phyloP scores from a whole-genome alignment of 2,113 vertebrate species.

The Arizona elegans region DNA sequence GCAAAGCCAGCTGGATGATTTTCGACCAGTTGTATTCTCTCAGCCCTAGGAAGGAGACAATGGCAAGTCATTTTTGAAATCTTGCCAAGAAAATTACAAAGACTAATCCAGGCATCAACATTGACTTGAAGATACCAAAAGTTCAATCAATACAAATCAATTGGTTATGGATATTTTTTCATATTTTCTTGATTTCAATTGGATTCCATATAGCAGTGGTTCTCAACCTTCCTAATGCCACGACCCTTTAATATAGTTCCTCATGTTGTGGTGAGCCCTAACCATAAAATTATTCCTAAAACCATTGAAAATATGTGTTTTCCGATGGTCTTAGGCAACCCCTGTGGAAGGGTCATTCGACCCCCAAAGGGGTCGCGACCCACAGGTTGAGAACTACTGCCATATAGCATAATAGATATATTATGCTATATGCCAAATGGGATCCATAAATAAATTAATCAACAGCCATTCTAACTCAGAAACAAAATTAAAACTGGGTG shows the following conservation, averaged over 20 bases:
- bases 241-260: too few species aligned
- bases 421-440: background rate
- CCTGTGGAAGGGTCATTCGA: too few species aligned
- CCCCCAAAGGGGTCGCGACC: too few species aligned
- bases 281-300: too few species aligned
- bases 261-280: too few species aligned
- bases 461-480: background rate
- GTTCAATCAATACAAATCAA: background rate
- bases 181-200: background rate
- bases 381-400: background rate
- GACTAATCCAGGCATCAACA: background rate
- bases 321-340: too few species aligned
- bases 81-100: background rate
- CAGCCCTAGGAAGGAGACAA: background rate
- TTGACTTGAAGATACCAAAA: background rate
- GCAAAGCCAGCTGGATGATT: background rate
- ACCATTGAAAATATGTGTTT: too few species aligned
- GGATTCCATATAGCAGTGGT: background rate
- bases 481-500: background rate
- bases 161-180: background rate
- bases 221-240: too few species aligned
- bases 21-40: background rate
- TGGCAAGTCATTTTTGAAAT: background rate
- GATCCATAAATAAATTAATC: background rate
- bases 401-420: background rate